Evolutionary conservation across 2,888 invertebrate species (phyloP), one percentile per base, ranked within the genome.

Genomic region (Dicyrtomina minuta): DNA sequence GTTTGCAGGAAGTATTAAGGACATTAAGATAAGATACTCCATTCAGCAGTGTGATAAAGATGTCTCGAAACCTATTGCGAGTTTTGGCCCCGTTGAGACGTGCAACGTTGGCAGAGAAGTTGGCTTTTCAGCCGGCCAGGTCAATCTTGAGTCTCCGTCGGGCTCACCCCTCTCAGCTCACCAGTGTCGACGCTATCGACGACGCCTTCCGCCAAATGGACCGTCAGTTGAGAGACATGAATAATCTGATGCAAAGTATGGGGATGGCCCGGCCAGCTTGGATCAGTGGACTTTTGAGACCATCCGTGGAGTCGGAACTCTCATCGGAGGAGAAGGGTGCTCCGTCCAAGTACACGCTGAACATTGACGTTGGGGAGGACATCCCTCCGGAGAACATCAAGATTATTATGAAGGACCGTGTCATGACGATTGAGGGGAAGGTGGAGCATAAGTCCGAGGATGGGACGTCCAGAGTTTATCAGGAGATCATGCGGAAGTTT

Each of bases 381-480:
- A 76, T 75, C 70, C 72, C 75, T 33, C 79, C 79, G 2, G 79
- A 79, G 58, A 76, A 79, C 33, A 71, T 79, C n/a, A 75, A 73
- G 46, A 44, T 79, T 12, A 24, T 73, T 12, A 51, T 79, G 60
- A 76, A 77, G 68, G 77, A 77, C 39, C 46, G 70, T 5, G 59
- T 68, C 6, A 61, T 79, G n/a, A 72, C 62, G 1, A 70, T 79
- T 24, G 44, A 72, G 10, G 78, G 76, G 20, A 77, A 76, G 58
- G 73, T 72, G 68, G 78, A 79, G 39, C 66, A 72, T 10, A 67
- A 58, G 49, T 27, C 65, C 15, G 74, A 74, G 24, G 78, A 79
- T 56, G 79, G 78, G 13, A 26, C n/a, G 5, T 71, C 73, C 55
- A 71, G 74, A 22, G 65, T 71, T 49, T 74, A 74, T 46, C 78